These are phyloP conservation scores for Pyralis farinalis DNA, from an alignment of 2,888 invertebrate genomes.

Conservation along the genomic window DNA sequence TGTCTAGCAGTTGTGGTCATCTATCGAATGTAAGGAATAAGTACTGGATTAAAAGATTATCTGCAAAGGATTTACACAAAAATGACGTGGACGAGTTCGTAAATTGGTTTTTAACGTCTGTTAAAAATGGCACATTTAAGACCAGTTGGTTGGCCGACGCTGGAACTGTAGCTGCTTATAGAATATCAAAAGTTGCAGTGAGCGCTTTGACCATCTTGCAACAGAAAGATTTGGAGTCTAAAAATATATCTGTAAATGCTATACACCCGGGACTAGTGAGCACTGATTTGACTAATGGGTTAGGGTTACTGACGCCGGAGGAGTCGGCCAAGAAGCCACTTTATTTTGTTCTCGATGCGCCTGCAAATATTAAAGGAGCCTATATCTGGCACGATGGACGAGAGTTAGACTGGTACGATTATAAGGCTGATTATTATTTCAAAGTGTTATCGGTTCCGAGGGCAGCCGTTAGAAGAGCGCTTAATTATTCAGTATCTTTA, in stretches of 20 bases:
- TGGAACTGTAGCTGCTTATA: constrained; percentile 82
- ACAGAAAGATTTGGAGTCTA: constrained; percentile 78
- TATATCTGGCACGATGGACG: constrained; percentile 83
- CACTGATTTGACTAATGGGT: constrained; percentile 87
- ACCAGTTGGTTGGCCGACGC: constrained; percentile 55
- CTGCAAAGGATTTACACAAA: constrained; percentile 41
- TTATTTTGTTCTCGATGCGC: constrained; percentile 75
- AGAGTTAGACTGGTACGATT: constrained; percentile 79
- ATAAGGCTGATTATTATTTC: constrained; percentile 48
- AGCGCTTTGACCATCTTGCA: constrained; percentile 85
- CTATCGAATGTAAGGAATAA: constrained; percentile 78
- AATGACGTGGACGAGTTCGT: constrained; percentile 75
- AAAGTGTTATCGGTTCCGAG: constrained; percentile 34
- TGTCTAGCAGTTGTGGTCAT: constrained; percentile 86
- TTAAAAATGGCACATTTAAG: constrained; percentile 44
- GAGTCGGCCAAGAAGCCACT: constrained; percentile 79
- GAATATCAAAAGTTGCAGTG: constrained; percentile 86
- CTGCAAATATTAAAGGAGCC: constrained; percentile 77
- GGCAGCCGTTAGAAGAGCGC: constrained; percentile 6
- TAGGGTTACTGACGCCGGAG: constrained; percentile 79
- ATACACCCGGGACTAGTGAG: constrained; percentile 88
- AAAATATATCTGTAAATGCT: constrained; percentile 81
- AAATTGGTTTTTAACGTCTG: constrained; percentile 80
- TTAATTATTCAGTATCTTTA: neutral
- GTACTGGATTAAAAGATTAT: constrained; percentile 48